phyloP scores from a whole-genome alignment of 1,140 invertebrate species.

The Drosophila simulans region DNA sequence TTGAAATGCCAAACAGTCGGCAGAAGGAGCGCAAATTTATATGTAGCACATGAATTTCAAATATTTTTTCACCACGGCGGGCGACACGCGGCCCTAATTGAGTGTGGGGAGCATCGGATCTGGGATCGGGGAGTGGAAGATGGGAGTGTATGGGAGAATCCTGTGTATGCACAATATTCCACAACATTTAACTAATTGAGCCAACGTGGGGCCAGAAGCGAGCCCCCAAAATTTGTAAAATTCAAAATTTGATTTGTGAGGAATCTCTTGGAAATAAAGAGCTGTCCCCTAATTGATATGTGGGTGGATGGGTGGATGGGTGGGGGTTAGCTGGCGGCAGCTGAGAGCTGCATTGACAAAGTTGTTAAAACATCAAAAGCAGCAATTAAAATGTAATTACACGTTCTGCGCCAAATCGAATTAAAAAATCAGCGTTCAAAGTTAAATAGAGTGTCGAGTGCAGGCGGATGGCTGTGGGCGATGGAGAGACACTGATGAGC shows the following conservation, averaged over 20 bases:
- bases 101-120: conserved; percentile 20
- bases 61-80: conserved; percentile 72
- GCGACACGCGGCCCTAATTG: conserved; percentile 75
- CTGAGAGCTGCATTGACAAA: conserved; percentile 59
- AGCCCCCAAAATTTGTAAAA: conserved; percentile 44
- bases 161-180: conserved; percentile 75
- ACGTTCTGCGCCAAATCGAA: conserved; percentile 79
- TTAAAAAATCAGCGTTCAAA: conserved; percentile 83
- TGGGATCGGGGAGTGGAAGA: background rate
- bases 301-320: conserved; percentile 2
- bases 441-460: conserved; percentile 65
- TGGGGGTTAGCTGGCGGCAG: background rate
- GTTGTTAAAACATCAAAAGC: conserved; percentile 82
- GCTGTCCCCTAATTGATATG: conserved; percentile 59
- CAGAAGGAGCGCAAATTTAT: conserved; percentile 23
- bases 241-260: conserved; percentile 66
- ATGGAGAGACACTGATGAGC: conserved; percentile 29
- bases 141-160: background rate
- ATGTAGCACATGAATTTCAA: conserved; percentile 78
- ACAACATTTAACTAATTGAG: conserved; percentile 80
- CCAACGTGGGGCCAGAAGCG: conserved; percentile 19
- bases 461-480: conserved; percentile 1
- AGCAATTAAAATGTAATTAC: conserved; percentile 83
- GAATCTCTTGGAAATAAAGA: conserved; percentile 34
- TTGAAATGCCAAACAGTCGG: conserved; percentile 68